Evolutionary conservation across 37 sponge, comb jelly and placozoan species (phyloP), one percentile per base, ranked within the genome.

Genomic region (Oopsacas minuta): DNA sequence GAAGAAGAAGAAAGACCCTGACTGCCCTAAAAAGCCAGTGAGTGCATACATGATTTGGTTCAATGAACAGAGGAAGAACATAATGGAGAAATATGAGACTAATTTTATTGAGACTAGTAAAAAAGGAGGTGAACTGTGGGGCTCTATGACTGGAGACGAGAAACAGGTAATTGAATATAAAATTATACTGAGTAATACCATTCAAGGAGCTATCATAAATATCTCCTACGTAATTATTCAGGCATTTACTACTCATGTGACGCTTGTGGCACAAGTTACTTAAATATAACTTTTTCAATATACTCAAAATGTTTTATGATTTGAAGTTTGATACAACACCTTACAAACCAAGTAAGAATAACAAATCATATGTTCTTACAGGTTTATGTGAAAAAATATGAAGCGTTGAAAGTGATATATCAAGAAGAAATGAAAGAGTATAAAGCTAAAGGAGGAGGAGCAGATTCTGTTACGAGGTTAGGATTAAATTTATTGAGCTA

Each of bases 41-140:
- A 84, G 91, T 53, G 91, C 90, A 30, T 97, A 91, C 90, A 91
- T 97, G 89, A 49, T 92, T 38, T 97, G 97, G 97, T 86, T 97
- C 52, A 84, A 86, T 32, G 93, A 92, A 61, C 87, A 69, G 52
- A 86, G 97, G 46, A 37, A 81, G 0, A 32, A 1, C 0, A 88
- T 97, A 28, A 97, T 91, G 85, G 75, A 87, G 53, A 84, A 91
- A 39, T 52, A 92, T 84, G 94, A 93, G 0, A 88, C 84, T 0
- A 37, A 81, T 28, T 84, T 81, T 15, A 81, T 94, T 0, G 97
- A 97, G 39, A 83, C 94, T 20, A 89, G 89, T 37, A 94, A 94
- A 87, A 91, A 84, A 35, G 97, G 90, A 0, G 97, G 97, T 30
- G 89, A 91, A 52, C 35, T 90, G 83, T 97, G 97, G 97, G 91